phyloP scores from a whole-genome alignment of 2,113 vertebrate genomes.

The Lagenorhynchus albirostris region DNA sequence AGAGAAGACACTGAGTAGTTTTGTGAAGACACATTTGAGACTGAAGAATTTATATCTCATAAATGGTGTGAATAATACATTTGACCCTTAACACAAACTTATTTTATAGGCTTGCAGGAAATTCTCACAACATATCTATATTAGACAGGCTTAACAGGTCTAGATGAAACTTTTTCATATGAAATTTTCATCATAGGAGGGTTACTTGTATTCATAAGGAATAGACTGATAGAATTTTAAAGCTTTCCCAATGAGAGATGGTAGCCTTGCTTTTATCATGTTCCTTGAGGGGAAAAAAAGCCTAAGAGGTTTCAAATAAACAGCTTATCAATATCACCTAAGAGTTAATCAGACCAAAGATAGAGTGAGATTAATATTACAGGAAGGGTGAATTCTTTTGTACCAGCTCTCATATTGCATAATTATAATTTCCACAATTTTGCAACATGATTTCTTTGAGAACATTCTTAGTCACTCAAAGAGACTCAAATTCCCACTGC shows the following conservation, averaged over 20 bases:
- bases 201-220: neutral
- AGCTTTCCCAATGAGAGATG: neutral
- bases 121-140: neutral
- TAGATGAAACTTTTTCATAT: neutral
- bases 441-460: neutral
- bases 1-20: constrained; percentile 27
- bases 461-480: neutral
- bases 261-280: neutral
- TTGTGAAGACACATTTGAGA: constrained; percentile 22
- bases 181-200: neutral
- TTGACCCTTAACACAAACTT: constrained; percentile 11
- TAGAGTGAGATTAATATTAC: neutral
- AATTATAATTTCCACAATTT: neutral
- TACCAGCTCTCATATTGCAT: neutral
- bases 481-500: neutral
- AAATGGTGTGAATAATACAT: constrained; percentile 50
- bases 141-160: neutral
- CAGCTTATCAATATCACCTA: constrained; percentile 16
- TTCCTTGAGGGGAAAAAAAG: neutral
- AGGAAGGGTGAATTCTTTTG: neutral
- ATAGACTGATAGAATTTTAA: neutral
- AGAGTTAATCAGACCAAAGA: constrained; percentile 23
- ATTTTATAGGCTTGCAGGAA: neutral
- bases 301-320: constrained; percentile 15
- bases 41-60: neutral